A percentile compares a stretch with the other conserved stretches of the same genome.
Conservation (phyloP, 2,797 vertebrate species). For the Xerus rutilus region DNA sequence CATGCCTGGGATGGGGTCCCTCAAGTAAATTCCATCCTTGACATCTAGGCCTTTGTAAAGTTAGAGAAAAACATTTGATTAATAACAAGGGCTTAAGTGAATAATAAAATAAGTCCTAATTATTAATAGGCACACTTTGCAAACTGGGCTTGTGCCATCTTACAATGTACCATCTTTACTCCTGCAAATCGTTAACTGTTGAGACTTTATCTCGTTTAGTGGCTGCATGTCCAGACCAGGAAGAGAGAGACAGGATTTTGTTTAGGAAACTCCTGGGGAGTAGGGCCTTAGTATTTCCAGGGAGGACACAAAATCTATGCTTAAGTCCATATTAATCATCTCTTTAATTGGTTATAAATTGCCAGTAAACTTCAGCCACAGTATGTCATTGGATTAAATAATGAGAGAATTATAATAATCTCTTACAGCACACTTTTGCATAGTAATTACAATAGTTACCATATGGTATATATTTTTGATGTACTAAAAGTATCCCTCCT, state of each 20-base stretch:
- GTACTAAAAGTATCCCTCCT: conserved; percentile 48
- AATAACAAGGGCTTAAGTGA: conserved; percentile 1
- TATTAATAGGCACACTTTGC: neutral
- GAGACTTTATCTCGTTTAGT: neutral
- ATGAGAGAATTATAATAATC: conserved; percentile 59
- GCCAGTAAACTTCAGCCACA: conserved; percentile 43
- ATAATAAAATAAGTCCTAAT: conserved; percentile 4
- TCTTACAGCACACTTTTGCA: neutral
- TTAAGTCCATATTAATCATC: conserved; percentile 50
- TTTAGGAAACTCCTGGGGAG: conserved; percentile 50
- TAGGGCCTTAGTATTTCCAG: neutral
- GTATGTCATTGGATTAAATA: conserved; percentile 53
- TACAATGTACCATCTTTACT: neutral
- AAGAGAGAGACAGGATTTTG: neutral
- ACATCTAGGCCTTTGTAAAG: neutral
- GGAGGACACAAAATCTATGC: neutral
- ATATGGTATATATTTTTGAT: conserved; percentile 30
- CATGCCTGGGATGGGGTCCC: neutral
- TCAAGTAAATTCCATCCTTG: neutral
- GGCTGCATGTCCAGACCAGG: neutral
- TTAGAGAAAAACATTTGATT: conserved; percentile 20
- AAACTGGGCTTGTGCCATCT: neutral
- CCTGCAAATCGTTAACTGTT: neutral
- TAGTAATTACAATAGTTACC: conserved; percentile 49
- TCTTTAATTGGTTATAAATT: conserved; percentile 57